Base-by-base conservation (phyloP, 1,140 invertebrate species). In the Calephelis nemesis region DNA sequence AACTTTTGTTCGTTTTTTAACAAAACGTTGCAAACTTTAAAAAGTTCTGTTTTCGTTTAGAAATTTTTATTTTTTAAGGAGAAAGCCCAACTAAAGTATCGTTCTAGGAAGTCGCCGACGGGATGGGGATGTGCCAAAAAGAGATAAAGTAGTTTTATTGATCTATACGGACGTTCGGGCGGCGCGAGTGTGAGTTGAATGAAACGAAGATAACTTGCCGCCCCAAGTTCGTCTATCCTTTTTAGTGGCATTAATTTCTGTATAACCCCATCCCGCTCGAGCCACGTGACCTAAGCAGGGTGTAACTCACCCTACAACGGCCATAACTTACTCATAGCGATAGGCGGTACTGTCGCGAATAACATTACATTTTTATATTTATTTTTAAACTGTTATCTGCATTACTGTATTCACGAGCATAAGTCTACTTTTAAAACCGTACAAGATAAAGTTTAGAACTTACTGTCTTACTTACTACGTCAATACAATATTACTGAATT, bases 111-210 rank as follows among this genome's bases (percentile, higher is more conserved):
- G 85, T 83, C 82, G 80, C 76, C 81, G 84, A 85, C 84, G 85
- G 83, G 82, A 89, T 87, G 84, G 88, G 90, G 89, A 92, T 91
- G 89, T 92, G 92, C 92, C 92, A 92, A 92, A 92, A 92, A 92
- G 91, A 92, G 91, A 92, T 92, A 92, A 92, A 92, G 92, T 92
- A 92, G 89, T 92, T 92, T 92, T 92, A 92, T 92, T 92, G 92
- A 92, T 92, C 92, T 91, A 91, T 87, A 91, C 89, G 87, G 87
- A 90, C 88, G 83, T 91, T 88, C 85, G 82, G 84, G 84, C 81
- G 81, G 86, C 80, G 86, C 83, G 82, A 90, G 87, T 91, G 89
- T 87, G 88, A 89, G 89, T 90, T 91, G 87, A 90, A 91, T 91
- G 89, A 82, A 90, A 91, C 87, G 89, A 92, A 92, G 90, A 91